Percentiles rank a stretch among this genome's conserved stretches.
Evolutionary conservation across 2,113 vertebrate genomes (phyloP).

Genomic region (Neodon shergylaensis): DNA sequence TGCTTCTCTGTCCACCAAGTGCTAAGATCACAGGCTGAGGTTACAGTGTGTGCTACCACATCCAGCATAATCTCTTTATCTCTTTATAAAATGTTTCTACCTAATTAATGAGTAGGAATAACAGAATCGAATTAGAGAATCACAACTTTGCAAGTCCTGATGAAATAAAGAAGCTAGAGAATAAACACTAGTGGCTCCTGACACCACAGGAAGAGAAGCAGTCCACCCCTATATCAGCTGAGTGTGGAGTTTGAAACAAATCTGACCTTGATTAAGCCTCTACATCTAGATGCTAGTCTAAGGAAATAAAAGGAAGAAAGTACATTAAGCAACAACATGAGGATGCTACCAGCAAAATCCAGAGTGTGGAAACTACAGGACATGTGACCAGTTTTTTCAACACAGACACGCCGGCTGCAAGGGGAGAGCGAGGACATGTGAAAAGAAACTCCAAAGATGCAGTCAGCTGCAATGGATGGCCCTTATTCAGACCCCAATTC

Average conservation of each 20-base stretch:
- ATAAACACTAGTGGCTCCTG: neutral
- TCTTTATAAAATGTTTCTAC: constrained; percentile 1
- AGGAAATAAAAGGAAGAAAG: neutral
- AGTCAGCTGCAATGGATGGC: neutral
- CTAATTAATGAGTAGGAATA: neutral
- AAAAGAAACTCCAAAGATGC: neutral
- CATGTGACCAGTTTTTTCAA: neutral
- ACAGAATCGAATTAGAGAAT: neutral
- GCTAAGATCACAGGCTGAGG: neutral
- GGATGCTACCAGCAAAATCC: neutral
- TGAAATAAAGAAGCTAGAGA: neutral
- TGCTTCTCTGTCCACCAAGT: neutral
- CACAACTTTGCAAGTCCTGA: neutral
- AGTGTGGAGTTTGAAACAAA: neutral
- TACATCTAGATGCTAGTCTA: neutral
- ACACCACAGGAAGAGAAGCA: neutral
- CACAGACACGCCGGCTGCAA: neutral
- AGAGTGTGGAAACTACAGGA: neutral
- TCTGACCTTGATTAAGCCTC: neutral
- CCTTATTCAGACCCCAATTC: neutral
- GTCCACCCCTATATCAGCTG: neutral
- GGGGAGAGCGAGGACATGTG: neutral
- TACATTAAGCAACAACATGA: neutral
- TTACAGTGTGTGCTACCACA: neutral
- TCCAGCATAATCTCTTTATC: neutral